Conservation (phyloP, 2,797 vertebrate species). For the Melanotaenia trifasciata region DNA sequence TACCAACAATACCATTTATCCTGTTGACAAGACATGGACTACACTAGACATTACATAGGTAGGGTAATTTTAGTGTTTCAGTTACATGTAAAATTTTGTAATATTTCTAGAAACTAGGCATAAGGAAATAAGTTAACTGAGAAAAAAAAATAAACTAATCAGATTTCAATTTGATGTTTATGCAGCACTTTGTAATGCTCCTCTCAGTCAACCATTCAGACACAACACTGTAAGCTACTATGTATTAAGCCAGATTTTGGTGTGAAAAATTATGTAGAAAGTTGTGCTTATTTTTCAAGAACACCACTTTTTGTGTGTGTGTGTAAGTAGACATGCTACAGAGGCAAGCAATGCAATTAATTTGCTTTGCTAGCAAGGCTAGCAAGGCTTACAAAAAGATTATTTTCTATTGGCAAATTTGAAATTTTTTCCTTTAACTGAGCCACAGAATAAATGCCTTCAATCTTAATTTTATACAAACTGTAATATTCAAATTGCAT, state of each 20-base stretch:
- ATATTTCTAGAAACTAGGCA: neutral
- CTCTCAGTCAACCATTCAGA: neutral
- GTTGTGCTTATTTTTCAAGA: neutral
- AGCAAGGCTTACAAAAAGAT: neutral
- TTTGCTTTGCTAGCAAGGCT: neutral
- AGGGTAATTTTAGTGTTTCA: no score
- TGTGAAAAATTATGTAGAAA: neutral
- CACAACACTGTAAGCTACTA: neutral
- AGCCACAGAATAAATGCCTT: slow-evolving; percentile 10
- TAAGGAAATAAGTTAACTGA: neutral
- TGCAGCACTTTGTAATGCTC: neutral
- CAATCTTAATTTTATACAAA: slow-evolving; percentile 1
- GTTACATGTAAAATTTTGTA: neutral
- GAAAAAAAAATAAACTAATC: no score
- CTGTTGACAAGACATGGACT: neutral
- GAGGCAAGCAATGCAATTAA: neutral
- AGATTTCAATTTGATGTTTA: no score
- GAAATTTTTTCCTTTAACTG: neutral
- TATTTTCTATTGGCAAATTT: neutral
- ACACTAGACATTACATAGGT: neutral
- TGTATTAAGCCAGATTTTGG: neutral
- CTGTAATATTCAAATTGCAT: neutral
- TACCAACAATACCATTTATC: neutral
- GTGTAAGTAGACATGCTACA: neutral
- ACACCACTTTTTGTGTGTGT: neutral